phyloP scores from a whole-genome alignment of 2,797 vertebrate genomes.

The Gallirallus australis region DNA sequence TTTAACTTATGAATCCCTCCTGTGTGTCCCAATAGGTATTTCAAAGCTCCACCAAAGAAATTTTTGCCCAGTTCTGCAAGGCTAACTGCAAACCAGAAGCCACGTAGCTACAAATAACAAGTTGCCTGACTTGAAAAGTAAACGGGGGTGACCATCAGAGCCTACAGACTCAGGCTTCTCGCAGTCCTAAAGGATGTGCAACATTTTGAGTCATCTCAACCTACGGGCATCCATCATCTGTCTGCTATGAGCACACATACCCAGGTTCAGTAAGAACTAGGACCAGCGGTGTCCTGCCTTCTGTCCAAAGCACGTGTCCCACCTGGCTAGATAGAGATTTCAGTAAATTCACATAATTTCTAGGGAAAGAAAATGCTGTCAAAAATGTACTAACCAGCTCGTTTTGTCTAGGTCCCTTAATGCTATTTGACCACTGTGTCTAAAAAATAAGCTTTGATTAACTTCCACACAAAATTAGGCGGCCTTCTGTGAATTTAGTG shows the following conservation, averaged over 20 bases:
- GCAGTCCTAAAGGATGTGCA: neutral
- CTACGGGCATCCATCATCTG: neutral
- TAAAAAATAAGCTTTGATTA: neutral
- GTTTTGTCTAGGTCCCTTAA: neutral
- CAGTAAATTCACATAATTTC: neutral
- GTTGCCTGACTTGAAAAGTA: neutral
- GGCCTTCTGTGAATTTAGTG: neutral
- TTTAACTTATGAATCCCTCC: neutral
- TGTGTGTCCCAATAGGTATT: neutral
- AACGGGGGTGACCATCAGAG: neutral
- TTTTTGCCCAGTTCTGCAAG: neutral
- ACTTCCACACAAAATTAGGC: neutral
- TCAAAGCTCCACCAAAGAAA: neutral
- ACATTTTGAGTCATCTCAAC: neutral
- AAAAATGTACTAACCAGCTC: neutral
- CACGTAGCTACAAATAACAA: neutral
- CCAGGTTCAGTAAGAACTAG: neutral
- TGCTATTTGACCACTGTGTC: neutral
- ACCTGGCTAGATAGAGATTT: neutral
- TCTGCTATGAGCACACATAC: neutral
- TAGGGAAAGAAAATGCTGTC: fast-evolving
- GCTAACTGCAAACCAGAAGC: neutral
- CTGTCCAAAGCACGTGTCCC: neutral
- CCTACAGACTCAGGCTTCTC: neutral
- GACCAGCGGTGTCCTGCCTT: neutral